Evolutionary conservation across 1,140 invertebrate genomes (phyloP).

Genomic region (Archivesica marissinica): DNA sequence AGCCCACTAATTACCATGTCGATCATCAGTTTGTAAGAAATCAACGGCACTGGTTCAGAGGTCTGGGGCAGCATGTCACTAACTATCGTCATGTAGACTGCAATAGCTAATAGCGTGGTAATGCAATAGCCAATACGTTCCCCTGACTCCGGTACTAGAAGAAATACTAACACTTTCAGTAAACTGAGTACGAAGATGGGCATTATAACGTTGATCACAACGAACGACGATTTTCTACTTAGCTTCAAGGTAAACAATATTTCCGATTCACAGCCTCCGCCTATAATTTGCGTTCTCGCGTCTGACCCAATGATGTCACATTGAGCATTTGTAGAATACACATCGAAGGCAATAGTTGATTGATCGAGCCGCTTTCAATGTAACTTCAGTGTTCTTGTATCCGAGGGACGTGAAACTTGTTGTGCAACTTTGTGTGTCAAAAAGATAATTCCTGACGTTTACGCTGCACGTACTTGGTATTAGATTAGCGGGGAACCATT

Average conservation of each 20-base stretch:
- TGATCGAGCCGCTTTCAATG: not conserved
- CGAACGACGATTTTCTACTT: constrained; percentile 77
- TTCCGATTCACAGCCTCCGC: not conserved
- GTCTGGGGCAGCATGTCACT: constrained; percentile 86
- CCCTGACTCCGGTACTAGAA: constrained; percentile 86
- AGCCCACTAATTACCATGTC: constrained; percentile 43
- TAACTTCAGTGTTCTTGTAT: constrained; percentile 37
- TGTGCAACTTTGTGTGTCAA: constrained; percentile 96
- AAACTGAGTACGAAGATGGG: constrained; percentile 86
- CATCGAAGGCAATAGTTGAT: not conserved
- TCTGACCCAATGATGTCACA: not conserved
- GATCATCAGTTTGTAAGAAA: constrained; percentile 52
- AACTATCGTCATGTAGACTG: constrained; percentile 86
- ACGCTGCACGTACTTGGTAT: constrained; percentile 99
- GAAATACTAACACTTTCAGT: constrained; percentile 86
- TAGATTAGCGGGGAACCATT: constrained; percentile 82
- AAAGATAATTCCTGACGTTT: constrained; percentile 98
- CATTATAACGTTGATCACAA: constrained; percentile 86
- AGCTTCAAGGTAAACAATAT: constrained; percentile 51
- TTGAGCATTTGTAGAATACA: not conserved
- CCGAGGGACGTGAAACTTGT: constrained; percentile 99
- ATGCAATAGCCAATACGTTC: constrained; percentile 86
- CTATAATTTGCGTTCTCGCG: not conserved
- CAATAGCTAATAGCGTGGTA: constrained; percentile 86
- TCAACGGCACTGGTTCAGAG: constrained; percentile 85